Evolutionary conservation across 2,888 invertebrate genomes (phyloP).

Genomic region (Aphidoletes aphidimyza): DNA sequence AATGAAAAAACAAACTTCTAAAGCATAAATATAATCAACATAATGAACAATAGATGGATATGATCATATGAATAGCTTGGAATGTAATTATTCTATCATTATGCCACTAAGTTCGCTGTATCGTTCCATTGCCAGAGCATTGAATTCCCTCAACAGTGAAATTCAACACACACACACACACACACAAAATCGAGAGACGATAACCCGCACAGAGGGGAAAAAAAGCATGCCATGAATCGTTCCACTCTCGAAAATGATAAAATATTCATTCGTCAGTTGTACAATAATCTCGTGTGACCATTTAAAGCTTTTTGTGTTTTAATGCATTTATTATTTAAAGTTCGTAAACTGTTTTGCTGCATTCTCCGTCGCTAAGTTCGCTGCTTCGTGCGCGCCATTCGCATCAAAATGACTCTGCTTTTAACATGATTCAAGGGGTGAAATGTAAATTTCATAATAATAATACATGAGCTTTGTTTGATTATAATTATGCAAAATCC

Average conservation of each 20-base stretch:
- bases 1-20: background rate
- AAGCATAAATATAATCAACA: constrained; percentile 5
- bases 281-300: background rate
- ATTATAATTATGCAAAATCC: background rate
- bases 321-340: background rate
- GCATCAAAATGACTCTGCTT: background rate
- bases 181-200: too few species aligned
- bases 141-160: background rate
- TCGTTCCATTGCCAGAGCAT: background rate
- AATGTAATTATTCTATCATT: background rate
- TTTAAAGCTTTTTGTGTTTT: background rate
- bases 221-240: background rate
- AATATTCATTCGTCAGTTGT: constrained; percentile 21
- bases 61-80: background rate
- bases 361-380: background rate
- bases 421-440: background rate
- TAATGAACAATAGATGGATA: constrained; percentile 4
- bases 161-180: too few species aligned
- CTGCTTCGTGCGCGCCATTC: background rate
- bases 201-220: background rate
- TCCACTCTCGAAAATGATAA: background rate
- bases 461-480: constrained; percentile 1
- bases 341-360: background rate
- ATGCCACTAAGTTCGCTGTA: background rate
- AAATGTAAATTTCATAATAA: background rate